Base-by-base conservation (phyloP, 2,888 invertebrate species). In the Caenorhabditis doughertyi region DNA sequence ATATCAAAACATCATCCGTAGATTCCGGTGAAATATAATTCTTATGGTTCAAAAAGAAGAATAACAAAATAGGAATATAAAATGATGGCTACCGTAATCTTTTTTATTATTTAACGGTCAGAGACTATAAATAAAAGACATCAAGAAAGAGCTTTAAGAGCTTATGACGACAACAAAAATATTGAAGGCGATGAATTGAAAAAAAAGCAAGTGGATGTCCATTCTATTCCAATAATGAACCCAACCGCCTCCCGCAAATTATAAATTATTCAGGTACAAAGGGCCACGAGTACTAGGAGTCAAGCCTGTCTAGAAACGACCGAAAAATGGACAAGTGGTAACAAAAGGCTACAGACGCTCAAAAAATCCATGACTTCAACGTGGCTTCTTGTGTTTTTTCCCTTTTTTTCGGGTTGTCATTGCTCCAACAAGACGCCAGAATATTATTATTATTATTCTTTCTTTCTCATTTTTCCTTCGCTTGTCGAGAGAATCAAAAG, bases 381-480 rank as follows among this genome's bases (percentile, higher is more conserved):
- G 39, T 39, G 47, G 55, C 55, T 29, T 62, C 64, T 55, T 55
- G 47, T 49, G 47, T 32, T 56, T 49, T 64, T 76, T 42, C 42
- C 18, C 29, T 56, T 56, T 56, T 67, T 47, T 76, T 47, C 29
- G 21, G 23, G 51, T 53, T 62, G 77, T 55, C 67, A 67, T 58
- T 44, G 32, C 73, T 64, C 25, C 56, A 47, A 58, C 68, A 77
- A 68, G 60, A 76, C 76, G 60, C 44, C 76, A 23, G 68, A 77
- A 77, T 77, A 68, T 68, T 77, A 77, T 77, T 77, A 68, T 68
- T 77, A 77, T 77, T 77, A 62, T 77, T 68, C 58, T 77, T 62
- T 77, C 77, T 53, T 39, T 62, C 56, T 68, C 49, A 32, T 18
- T 73, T 44, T 44, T 42, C 18, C 55, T 68, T 42, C 21, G 21